Evolutionary conservation across 92 coral and sea anemone genomes (phyloP), one percentile per base, ranked within the genome.

Genomic region (Actinostola sp.): DNA sequence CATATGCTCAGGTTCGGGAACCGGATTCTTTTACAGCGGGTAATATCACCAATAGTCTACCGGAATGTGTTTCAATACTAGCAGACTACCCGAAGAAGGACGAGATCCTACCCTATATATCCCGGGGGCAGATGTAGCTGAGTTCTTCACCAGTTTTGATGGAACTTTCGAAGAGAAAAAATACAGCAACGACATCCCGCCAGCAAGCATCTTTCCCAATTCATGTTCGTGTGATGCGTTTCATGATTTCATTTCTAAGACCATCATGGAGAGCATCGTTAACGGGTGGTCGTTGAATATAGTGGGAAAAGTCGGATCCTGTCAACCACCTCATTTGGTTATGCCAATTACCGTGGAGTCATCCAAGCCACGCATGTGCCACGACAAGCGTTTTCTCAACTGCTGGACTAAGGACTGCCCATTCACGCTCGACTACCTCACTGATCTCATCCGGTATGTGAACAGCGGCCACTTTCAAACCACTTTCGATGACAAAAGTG

Each of bases 61-160:
- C 53, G 1, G 17, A 27, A 3, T 73, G 79, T 72, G 8, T 26
- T 17, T 0, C 43, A 29, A 43, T 73, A 0, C 57, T 73, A 8
- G 1, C 19, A 9, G 41, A 10, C 24, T 70, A 77, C 36, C 55
- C 67, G 3, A 42, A 42, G 16, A 58, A 42, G 17, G 32, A 50
- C 1, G 74, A 77, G 16, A 65, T 76, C 3, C 55, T 76, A 15
- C 56, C 82, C 52, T 76, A 46, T 41, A 76, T 76, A 15, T 42
- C 65, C 53, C 21, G 44, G 2, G 73, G 2, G 72, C 63, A 14
- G 62, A 65, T 20, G 56, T 66, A 32, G 33, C 27, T 3, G 24
- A 56, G 3, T 77, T 77, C 57, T 77, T 46, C 46, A 34, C 13
- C 10, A 75, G 53, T 11, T 77, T 77, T 38, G 17, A 28, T 12